phyloP scores from a whole-genome alignment of 2,113 vertebrate genomes.

The Hydrolagus affinis region DNA sequence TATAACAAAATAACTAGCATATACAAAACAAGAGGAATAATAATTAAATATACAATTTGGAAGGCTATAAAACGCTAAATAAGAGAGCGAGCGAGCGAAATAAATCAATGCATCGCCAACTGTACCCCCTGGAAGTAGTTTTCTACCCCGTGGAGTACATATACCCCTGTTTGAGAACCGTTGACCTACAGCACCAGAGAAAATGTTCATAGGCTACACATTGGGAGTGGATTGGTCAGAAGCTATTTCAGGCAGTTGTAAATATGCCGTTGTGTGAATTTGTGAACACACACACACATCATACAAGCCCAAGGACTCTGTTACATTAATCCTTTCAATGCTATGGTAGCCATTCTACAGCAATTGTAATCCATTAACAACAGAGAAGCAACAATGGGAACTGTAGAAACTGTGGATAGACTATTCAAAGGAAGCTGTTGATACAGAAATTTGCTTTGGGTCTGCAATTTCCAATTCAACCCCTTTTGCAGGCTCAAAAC shows the following conservation, averaged over 20 bases:
- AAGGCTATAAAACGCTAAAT: too few relatives aligned
- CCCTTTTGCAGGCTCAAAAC: too few relatives aligned
- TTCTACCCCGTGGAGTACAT: too few relatives aligned
- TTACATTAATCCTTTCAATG: slow-evolving; percentile 20
- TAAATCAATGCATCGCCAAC: too few relatives aligned
- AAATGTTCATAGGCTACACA: slow-evolving; percentile 1
- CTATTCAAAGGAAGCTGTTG: background rate
- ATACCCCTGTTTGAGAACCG: too few relatives aligned
- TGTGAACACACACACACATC: background rate
- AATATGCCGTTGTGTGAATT: background rate
- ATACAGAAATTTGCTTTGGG: background rate
- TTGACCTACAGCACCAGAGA: background rate
- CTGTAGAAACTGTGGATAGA: background rate
- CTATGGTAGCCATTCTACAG: background rate
- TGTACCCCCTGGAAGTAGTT: too few relatives aligned
- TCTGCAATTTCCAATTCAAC: background rate
- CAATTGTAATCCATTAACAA: background rate
- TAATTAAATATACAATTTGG: too few relatives aligned
- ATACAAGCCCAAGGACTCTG: background rate
- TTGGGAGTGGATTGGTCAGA: background rate
- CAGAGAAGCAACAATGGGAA: background rate
- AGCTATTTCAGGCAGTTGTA: background rate
- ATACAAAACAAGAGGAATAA: too few relatives aligned
- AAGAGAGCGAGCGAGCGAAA: too few relatives aligned
- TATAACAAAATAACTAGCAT: too few relatives aligned